Evolutionary conservation across 2,113 vertebrate genomes (phyloP).

Genomic region (Jaculus jaculus): DNA sequence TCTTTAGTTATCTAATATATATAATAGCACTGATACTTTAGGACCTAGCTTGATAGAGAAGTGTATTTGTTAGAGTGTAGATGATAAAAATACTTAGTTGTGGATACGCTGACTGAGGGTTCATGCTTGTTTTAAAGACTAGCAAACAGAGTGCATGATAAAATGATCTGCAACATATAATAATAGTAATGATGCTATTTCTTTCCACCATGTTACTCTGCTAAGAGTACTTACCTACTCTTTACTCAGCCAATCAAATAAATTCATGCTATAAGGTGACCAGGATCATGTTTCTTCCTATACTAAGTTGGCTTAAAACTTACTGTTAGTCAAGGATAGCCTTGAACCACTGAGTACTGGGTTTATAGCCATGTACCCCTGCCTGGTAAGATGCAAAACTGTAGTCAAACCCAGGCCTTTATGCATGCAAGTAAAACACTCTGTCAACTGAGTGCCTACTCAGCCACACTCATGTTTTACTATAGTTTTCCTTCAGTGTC

Average conservation of each 20-base stretch:
- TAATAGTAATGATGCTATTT: background rate
- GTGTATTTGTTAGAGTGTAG: background rate
- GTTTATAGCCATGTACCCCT: background rate
- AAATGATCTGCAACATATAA: background rate
- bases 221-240: background rate
- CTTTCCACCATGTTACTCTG: background rate
- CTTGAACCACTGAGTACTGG: too few species aligned
- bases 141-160: background rate
- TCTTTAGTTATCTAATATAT: background rate
- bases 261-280: background rate
- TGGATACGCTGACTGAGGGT: background rate
- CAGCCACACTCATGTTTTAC: too few species aligned
- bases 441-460: too few species aligned
- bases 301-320: too few species aligned
- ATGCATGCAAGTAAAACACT: too few species aligned
- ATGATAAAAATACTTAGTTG: background rate
- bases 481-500: too few species aligned
- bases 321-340: too few species aligned
- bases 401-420: too few species aligned
- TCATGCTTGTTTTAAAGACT: background rate
- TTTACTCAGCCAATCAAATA: background rate
- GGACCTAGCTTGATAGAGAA: background rate
- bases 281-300: too few species aligned
- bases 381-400: background rate
- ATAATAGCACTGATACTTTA: background rate